Evolutionary conservation across 2,888 invertebrate species (phyloP).

Genomic region (Stictocephala bisonia): DNA sequence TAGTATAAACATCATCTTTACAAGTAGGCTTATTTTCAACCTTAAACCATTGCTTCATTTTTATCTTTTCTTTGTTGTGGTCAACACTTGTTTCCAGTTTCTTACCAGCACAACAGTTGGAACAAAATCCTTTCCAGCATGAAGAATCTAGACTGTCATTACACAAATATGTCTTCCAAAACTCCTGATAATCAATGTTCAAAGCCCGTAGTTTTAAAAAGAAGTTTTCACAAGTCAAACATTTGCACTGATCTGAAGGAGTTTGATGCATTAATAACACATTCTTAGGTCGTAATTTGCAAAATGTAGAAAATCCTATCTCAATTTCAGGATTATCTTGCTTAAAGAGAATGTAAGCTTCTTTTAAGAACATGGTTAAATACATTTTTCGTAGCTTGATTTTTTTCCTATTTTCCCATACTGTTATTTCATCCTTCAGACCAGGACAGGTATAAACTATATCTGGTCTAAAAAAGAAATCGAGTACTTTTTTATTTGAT

Average conservation of each 20-base stretch:
- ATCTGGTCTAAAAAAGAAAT: background rate
- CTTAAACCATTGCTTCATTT: slow-evolving; percentile 6
- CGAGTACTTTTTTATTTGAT: background rate
- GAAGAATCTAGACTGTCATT: slow-evolving; percentile 1
- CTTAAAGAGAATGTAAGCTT: slow-evolving; percentile 16
- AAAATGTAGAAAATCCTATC: slow-evolving; percentile 24
- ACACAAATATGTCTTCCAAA: slow-evolving; percentile 2
- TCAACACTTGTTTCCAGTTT: background rate
- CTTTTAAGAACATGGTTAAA: slow-evolving; percentile 18
- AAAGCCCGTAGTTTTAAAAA: slow-evolving; percentile 7
- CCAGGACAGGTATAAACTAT: background rate
- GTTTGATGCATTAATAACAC: slow-evolving; percentile 13
- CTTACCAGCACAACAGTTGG: background rate
- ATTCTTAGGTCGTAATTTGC: slow-evolving; percentile 23
- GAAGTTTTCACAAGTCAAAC: slow-evolving; percentile 7
- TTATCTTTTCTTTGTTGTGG: slow-evolving; percentile 3
- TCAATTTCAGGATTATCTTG: background rate
- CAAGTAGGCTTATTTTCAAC: slow-evolving; percentile 18
- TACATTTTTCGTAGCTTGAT: background rate
- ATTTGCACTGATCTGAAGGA: slow-evolving; percentile 9
- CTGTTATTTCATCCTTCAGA: background rate
- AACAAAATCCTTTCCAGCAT: background rate
- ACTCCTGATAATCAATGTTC: slow-evolving; percentile 4
- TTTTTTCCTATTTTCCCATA: background rate
- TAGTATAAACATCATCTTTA: background rate